These are phyloP conservation scores for Papilio machaon DNA, from an alignment of 1,140 invertebrate species.

Conservation along the genomic window DNA sequence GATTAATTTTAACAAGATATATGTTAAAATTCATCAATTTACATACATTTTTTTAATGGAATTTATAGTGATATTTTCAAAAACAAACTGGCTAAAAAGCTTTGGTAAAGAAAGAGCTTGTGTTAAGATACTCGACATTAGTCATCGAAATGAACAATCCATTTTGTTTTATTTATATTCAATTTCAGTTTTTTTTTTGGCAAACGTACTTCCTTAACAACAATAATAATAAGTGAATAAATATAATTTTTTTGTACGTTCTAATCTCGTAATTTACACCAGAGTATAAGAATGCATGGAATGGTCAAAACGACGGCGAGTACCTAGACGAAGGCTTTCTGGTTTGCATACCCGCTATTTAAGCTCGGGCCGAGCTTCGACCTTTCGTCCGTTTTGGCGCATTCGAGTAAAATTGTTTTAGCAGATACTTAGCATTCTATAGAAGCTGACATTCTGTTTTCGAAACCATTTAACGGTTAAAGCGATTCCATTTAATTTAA, in stretches of 20 bases:
- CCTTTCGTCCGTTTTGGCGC: constrained; percentile 37
- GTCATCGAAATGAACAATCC: no score
- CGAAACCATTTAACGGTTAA: neutral
- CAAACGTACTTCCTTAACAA: no score
- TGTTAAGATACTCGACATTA: no score
- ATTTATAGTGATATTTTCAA: no score
- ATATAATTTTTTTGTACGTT: neutral
- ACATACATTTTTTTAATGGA: no score
- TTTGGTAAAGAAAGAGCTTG: no score
- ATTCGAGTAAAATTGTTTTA: constrained; percentile 35
- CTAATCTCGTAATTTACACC: constrained; percentile 46
- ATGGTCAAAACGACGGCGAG: constrained; percentile 54
- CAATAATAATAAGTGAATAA: neutral
- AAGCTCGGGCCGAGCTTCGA: constrained; percentile 26
- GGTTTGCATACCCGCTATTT: constrained; percentile 40
- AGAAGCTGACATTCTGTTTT: neutral
- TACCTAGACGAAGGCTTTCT: constrained; percentile 51
- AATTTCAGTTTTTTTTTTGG: no score
- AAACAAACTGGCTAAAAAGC: no score
- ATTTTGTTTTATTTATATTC: no score
- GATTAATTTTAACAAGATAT: no score
- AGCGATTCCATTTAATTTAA: neutral
- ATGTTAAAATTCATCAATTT: no score
- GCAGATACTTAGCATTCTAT: constrained; percentile 8
- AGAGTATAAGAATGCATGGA: constrained; percentile 52